phyloP scores from a whole-genome alignment of 2,888 invertebrate genomes.

The Herminia tarsipennalis region DNA sequence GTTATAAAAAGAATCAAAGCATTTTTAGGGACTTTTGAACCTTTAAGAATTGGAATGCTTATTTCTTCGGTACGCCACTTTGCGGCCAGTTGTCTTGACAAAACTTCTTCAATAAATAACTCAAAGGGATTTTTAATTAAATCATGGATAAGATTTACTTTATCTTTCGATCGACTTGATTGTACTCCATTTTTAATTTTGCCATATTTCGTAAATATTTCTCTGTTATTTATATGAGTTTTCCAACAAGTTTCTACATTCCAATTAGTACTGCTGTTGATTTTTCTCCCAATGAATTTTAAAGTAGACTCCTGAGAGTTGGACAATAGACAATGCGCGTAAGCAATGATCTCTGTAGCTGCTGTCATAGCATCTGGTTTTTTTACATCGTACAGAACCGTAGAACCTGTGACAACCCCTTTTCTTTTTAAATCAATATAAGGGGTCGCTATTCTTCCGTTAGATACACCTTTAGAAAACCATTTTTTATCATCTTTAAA shows the following conservation, averaged over 20 bases:
- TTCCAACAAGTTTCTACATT: conserved; percentile 16
- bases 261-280: conserved; percentile 2
- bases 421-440: conserved; percentile 45
- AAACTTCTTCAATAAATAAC: conserved; percentile 20
- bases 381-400: conserved; percentile 15
- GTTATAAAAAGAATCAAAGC: conserved; percentile 31
- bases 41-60: not conserved
- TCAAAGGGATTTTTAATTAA: conserved; percentile 15
- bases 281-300: conserved; percentile 25
- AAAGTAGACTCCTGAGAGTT: conserved; percentile 29
- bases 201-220: conserved; percentile 21
- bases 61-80: conserved; percentile 12
- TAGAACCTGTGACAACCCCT: conserved; percentile 28
- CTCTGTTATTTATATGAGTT: conserved; percentile 19
- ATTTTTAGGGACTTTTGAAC: not conserved
- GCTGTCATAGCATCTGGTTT: conserved; percentile 49
- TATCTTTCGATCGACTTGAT: no score
- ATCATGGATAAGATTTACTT: no score
- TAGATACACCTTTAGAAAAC: conserved; percentile 39
- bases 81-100: not conserved
- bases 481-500: conserved; percentile 32
- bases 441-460: conserved; percentile 37
- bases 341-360: conserved; percentile 46
- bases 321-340: conserved; percentile 41
- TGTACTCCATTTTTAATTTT: conserved; percentile 1